Evolutionary conservation across 2,888 invertebrate genomes (phyloP).

Genomic region (Eueremaeus valkanovi): DNA sequence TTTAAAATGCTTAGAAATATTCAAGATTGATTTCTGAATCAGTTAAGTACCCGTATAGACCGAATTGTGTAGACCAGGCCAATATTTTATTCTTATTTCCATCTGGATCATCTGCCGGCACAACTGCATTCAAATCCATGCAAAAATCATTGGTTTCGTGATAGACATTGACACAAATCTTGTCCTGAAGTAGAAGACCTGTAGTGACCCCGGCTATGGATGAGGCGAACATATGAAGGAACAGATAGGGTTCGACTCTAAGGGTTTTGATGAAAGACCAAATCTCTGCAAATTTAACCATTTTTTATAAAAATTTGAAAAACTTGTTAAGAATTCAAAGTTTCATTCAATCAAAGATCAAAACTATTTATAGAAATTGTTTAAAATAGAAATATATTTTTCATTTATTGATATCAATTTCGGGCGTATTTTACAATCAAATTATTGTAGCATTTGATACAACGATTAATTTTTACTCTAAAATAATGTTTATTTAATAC

Average conservation of each 20-base stretch:
- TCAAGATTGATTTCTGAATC: too few relatives aligned
- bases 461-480: too few relatives aligned
- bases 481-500: too few relatives aligned
- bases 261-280: not conserved
- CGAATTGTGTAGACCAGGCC: not conserved
- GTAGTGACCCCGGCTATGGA: not conserved
- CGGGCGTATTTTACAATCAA: too few relatives aligned
- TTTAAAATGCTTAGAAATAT: too few relatives aligned
- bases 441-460: too few relatives aligned
- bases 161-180: conserved; percentile 27
- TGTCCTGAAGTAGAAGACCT: conserved; percentile 17
- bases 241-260: conserved; percentile 19
- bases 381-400: too few relatives aligned
- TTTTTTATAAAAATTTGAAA: too few relatives aligned
- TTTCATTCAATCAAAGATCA: too few relatives aligned
- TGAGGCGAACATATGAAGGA: not conserved
- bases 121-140: not conserved
- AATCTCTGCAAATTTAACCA: not conserved
- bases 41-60: conserved; percentile 11
- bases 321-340: too few relatives aligned
- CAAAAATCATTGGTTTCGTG: conserved; percentile 23
- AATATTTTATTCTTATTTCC: conserved; percentile 21
- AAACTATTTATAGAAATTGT: too few relatives aligned
- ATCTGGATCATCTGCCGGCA: not conserved
- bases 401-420: too few relatives aligned